These are phyloP conservation scores for Adelosebastes latens DNA, from an alignment of 2,797 vertebrate species.

Conservation along the genomic window DNA sequence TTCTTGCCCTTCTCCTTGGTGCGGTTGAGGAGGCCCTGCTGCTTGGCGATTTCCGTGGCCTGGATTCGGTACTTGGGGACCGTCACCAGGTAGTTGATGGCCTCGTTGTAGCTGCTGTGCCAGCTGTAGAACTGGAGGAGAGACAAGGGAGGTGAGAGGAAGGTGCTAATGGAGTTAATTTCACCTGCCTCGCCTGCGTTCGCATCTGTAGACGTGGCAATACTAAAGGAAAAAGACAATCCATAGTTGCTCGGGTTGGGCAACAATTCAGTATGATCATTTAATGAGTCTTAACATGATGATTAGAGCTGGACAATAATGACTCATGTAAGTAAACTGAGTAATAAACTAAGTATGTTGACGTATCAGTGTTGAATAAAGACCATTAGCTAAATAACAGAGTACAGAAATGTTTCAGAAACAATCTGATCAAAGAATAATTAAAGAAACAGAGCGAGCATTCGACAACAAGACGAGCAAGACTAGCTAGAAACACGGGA, in stretches of 20 bases:
- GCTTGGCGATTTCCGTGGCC: slow-evolving; percentile 92
- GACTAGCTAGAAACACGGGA: too few species aligned
- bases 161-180: neutral
- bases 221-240: neutral
- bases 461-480: neutral
- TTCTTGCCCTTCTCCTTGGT: slow-evolving; percentile 94
- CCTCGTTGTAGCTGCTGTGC: slow-evolving; percentile 97
- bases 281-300: too few species aligned
- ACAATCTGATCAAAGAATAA: too few species aligned
- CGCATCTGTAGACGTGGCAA: neutral
- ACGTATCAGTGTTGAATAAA: neutral
- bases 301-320: too few species aligned
- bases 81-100: slow-evolving; percentile 93
- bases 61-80: slow-evolving; percentile 97
- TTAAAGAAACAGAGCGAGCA: neutral
- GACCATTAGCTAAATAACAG: neutral
- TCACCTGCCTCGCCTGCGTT: neutral
- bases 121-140: slow-evolving; percentile 93
- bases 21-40: slow-evolving; percentile 93
- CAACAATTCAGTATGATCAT: neutral
- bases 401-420: too few species aligned
- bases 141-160: neutral
- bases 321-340: neutral
- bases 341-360: neutral
- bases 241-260: too few species aligned